Evolutionary conservation across 2,797 vertebrate species (phyloP).

Genomic region (Spheniscus humboldti): DNA sequence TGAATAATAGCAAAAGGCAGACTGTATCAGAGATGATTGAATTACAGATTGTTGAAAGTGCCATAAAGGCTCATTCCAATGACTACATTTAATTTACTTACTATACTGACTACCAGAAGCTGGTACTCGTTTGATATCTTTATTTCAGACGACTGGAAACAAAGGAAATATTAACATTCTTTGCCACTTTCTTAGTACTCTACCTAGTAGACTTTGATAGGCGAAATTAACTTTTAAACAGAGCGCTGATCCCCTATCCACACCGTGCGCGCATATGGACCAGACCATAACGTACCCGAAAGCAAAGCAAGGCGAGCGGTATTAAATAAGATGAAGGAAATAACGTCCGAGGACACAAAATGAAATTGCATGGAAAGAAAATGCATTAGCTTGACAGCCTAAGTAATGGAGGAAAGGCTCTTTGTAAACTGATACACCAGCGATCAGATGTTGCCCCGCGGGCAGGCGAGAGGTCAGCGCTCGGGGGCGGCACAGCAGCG

Average conservation of each 20-base stretch:
- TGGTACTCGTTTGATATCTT: slow-evolving; percentile 32
- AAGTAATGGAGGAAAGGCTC: neutral
- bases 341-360: neutral
- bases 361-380: neutral
- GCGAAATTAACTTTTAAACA: slow-evolving; percentile 48
- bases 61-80: slow-evolving; percentile 55
- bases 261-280: neutral
- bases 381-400: neutral
- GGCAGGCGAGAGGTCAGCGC: neutral
- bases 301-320: neutral
- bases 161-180: slow-evolving; percentile 27
- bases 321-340: neutral
- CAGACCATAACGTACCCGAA: neutral
- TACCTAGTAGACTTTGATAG: slow-evolving; percentile 57
- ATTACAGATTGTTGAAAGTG: slow-evolving; percentile 65
- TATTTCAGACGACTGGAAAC: slow-evolving; percentile 14
- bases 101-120: neutral
- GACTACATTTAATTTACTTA: slow-evolving; percentile 68
- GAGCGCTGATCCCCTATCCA: neutral
- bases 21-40: slow-evolving; percentile 64
- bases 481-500: neutral
- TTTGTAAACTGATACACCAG: neutral
- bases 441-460: neutral
- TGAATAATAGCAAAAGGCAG: slow-evolving; percentile 74
- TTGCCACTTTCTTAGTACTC: neutral